phyloP scores from a whole-genome alignment of 2,797 vertebrate species.

The Diceros bicornis region DNA sequence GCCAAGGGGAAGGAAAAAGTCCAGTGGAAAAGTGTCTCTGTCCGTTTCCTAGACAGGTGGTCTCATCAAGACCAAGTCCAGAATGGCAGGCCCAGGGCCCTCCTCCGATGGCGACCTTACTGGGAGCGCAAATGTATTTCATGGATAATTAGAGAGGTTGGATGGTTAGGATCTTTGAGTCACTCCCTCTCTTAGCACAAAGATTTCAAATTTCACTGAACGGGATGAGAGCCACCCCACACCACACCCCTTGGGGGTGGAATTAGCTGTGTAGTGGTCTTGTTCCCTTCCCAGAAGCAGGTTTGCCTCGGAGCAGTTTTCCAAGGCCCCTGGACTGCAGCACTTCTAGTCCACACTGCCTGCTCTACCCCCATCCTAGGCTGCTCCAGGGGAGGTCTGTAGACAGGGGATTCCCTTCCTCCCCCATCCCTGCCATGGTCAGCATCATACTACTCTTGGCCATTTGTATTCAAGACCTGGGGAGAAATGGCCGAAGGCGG shows the following conservation, averaged over 20 bases:
- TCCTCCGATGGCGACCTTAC: not conserved
- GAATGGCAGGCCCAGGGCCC: not conserved
- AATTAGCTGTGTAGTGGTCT: not conserved
- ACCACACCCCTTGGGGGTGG: not conserved
- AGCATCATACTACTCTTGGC: not conserved
- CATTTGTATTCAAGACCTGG: not conserved
- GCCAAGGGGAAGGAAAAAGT: not conserved
- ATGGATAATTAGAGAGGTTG: not conserved
- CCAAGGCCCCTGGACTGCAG: too few species aligned
- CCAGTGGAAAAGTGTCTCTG: not conserved
- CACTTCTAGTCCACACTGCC: not conserved
- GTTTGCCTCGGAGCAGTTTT: not conserved
- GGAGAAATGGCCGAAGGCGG: not conserved
- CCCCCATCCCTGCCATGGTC: not conserved
- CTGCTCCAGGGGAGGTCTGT: not conserved
- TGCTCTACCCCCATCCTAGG: too few species aligned
- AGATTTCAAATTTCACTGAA: not conserved
- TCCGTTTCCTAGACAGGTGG: not conserved
- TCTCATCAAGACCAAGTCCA: not conserved
- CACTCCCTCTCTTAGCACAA: not conserved
- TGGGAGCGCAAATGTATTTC: not conserved
- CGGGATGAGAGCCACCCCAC: not conserved
- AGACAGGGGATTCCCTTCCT: not conserved
- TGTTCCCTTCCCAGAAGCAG: not conserved
- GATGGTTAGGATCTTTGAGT: not conserved